Conservation (phyloP, 30 jellyfish, hydroid and myxozoan species). For the Aurelia coerulea region DNA sequence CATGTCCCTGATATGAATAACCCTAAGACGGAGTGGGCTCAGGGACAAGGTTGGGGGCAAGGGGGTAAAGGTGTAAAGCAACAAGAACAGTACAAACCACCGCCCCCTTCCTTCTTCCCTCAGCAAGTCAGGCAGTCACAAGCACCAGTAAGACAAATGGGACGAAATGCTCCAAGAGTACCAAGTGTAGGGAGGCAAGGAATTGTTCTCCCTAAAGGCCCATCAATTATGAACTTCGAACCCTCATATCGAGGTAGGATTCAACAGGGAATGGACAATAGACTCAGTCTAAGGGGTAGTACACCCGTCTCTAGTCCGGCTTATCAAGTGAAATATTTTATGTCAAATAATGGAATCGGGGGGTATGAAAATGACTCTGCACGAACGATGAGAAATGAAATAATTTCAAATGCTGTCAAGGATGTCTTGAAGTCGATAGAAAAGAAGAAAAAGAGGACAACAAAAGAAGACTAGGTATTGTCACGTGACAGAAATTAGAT, state of each 20-base stretch:
- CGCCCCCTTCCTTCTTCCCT: conserved; percentile 39
- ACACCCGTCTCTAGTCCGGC: conserved; percentile 77
- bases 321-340: conserved; percentile 59
- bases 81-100: conserved; percentile 45
- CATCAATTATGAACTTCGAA: conserved; percentile 76
- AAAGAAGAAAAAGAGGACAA: conserved; percentile 36
- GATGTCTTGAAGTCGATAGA: conserved; percentile 64
- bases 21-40: conserved; percentile 55
- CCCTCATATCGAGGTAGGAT: neutral
- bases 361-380: conserved; percentile 57
- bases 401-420: conserved; percentile 71
- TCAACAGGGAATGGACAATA: neutral
- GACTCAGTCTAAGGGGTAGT: conserved; percentile 31
- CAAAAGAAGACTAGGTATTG: too few species aligned
- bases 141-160: conserved; percentile 50
- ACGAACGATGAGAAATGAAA: conserved; percentile 65
- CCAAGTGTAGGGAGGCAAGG: neutral
- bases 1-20: conserved; percentile 60
- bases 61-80: conserved; percentile 69
- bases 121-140: conserved; percentile 3
- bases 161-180: neutral
- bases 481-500: too few species aligned
- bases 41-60: conserved; percentile 83
- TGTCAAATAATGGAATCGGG: conserved; percentile 10
- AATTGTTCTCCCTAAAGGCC: conserved; percentile 53